These are phyloP conservation scores for Diachasma alloeum DNA, from an alignment of 1,140 invertebrate species.

Conservation along the genomic window DNA sequence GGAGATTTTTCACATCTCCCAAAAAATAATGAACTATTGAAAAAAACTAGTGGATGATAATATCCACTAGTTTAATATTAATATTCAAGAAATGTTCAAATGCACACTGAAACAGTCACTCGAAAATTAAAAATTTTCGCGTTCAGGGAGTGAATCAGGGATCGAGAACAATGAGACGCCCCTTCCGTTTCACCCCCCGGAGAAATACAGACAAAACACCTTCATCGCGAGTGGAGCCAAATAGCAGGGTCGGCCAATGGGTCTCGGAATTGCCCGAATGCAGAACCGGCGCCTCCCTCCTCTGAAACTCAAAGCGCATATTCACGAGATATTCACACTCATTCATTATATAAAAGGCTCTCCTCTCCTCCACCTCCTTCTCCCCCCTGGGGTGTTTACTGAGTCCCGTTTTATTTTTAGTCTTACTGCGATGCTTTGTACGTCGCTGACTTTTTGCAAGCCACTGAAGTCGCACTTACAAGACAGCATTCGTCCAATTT, in stretches of 20 bases:
- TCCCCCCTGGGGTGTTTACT: conserved; percentile 47
- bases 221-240: not conserved
- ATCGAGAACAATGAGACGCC: too few relatives aligned
- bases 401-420: conserved; percentile 55
- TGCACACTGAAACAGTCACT: too few relatives aligned
- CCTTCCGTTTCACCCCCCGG: not conserved
- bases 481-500: conserved; percentile 5
- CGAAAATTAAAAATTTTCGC: too few relatives aligned
- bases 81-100: too few relatives aligned
- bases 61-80: too few relatives aligned
- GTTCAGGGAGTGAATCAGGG: too few relatives aligned
- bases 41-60: too few relatives aligned
- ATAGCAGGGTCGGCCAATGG: not conserved
- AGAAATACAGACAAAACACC: not conserved
- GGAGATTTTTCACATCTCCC: too few relatives aligned
- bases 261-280: not conserved
- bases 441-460: conserved; percentile 34
- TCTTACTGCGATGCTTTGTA: conserved; percentile 38
- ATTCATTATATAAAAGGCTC: conserved; percentile 59
- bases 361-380: not conserved
- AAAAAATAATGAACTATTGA: too few relatives aligned
- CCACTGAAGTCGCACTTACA: conserved; percentile 16
- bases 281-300: not conserved
- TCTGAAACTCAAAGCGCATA: conserved; percentile 18
- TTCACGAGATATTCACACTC: conserved; percentile 47